These are phyloP conservation scores for Drosophila tani DNA, from an alignment of 1,140 invertebrate genomes.

Conservation along the genomic window DNA sequence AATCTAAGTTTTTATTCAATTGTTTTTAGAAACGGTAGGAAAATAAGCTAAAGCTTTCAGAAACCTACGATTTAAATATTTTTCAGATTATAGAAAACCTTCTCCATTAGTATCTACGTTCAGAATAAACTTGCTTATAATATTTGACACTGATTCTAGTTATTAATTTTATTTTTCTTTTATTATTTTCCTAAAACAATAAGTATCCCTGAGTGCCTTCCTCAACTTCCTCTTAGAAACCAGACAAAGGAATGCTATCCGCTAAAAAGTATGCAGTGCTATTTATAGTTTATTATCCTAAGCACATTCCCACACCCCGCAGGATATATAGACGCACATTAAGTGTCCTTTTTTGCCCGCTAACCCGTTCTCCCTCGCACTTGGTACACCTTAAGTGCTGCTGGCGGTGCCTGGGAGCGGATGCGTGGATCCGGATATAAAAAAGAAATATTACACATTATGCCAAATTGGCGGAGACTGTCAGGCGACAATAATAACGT, in stretches of 20 bases:
- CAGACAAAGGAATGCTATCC: constrained; percentile 15
- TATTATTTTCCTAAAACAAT: neutral
- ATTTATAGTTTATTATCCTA: constrained; percentile 77
- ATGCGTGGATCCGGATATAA: constrained; percentile 76
- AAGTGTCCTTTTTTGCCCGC: neutral
- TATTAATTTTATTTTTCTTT: neutral
- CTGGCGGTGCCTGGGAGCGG: constrained; percentile 32
- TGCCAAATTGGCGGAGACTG: constrained; percentile 81
- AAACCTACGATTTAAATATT: neutral
- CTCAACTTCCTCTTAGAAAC: neutral
- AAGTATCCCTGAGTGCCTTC: neutral
- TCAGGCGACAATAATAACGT: constrained; percentile 82
- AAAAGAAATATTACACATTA: constrained; percentile 84
- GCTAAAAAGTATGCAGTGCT: constrained; percentile 63
- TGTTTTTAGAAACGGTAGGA: neutral
- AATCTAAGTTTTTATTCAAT: neutral
- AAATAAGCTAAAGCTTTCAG: neutral
- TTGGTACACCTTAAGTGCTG: constrained; percentile 65
- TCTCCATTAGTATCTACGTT: neutral
- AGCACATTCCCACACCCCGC: constrained; percentile 26
- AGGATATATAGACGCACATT: constrained; percentile 41
- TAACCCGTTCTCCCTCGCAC: constrained; percentile 19
- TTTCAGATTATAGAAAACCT: neutral
- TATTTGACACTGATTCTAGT: neutral
- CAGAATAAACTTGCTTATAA: neutral